Conservation (phyloP, 2,797 vertebrate genomes). For the Megaceryle alcyon region DNA sequence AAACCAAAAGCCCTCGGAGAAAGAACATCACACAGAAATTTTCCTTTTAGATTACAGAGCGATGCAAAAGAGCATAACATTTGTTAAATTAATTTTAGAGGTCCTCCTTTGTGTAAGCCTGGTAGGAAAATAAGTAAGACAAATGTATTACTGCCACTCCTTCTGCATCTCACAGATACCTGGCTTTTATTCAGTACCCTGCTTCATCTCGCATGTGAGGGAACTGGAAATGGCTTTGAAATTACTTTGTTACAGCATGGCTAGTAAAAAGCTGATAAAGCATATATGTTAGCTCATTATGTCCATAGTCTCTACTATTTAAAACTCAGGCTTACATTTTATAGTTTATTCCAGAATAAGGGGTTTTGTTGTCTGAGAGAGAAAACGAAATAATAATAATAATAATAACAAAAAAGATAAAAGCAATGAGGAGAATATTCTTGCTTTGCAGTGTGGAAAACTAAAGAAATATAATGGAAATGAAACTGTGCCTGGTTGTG, state of each 20-base stretch:
- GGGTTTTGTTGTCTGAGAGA: background rate
- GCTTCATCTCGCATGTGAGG: background rate
- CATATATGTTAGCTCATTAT: background rate
- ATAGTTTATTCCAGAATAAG: background rate
- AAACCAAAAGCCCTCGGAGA: background rate
- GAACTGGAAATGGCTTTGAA: background rate
- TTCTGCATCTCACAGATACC: background rate
- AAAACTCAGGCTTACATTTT: background rate
- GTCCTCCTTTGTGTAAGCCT: background rate
- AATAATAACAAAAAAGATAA: background rate
- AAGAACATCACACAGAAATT: background rate
- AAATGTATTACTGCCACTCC: background rate
- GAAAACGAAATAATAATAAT: background rate
- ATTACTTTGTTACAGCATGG: background rate
- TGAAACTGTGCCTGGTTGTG: background rate
- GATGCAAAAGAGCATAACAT: background rate
- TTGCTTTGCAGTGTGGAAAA: background rate
- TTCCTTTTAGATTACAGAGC: background rate
- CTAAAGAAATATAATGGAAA: background rate
- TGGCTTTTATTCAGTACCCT: background rate
- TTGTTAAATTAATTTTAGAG: background rate
- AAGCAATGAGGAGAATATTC: background rate
- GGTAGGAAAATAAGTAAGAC: background rate
- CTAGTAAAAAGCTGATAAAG: constrained; percentile 4
- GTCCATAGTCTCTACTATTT: background rate